A percentile compares a stretch with the other conserved stretches of the same genome.
Evolutionary conservation across 2,888 invertebrate genomes (phyloP).

Genomic region (Xestia c-nigrum): DNA sequence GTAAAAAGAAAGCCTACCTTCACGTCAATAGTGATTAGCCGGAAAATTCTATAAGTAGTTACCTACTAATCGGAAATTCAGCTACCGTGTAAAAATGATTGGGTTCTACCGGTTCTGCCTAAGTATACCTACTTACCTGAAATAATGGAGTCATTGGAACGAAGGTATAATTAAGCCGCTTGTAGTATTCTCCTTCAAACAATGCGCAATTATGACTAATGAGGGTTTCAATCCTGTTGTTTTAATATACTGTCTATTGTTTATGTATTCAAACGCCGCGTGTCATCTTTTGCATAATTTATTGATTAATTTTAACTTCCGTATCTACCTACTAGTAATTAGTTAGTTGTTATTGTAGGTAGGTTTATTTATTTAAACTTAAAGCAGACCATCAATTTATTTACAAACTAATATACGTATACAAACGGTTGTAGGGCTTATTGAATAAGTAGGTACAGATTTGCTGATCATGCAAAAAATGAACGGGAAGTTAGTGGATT

Average conservation of each 20-base stretch:
- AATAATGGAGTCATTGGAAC: slow-evolving; percentile 26
- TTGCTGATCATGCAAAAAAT: background rate
- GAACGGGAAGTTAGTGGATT: background rate
- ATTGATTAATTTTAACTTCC: slow-evolving; percentile 28
- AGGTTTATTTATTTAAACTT: background rate
- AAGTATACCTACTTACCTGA: background rate
- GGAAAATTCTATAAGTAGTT: background rate
- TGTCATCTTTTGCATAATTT: slow-evolving; percentile 30
- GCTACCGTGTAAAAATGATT: too few species aligned
- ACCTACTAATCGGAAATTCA: background rate
- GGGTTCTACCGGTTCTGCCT: too few species aligned
- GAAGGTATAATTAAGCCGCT: slow-evolving; percentile 13
- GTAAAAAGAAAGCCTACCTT: background rate
- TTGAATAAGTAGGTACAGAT: background rate
- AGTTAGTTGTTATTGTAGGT: background rate
- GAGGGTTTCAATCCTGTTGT: slow-evolving; percentile 36
- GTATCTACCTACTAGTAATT: background rate
- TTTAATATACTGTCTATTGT: slow-evolving; percentile 45
- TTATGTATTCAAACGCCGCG: slow-evolving; percentile 16
- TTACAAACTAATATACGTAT: background rate
- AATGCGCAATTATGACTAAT: slow-evolving; percentile 55
- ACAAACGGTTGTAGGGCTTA: background rate
- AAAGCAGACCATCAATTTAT: background rate
- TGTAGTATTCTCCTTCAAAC: slow-evolving; percentile 31
- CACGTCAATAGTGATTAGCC: background rate